phyloP scores from a whole-genome alignment of 2,797 vertebrate species.

The Chloroceryle inda region DNA sequence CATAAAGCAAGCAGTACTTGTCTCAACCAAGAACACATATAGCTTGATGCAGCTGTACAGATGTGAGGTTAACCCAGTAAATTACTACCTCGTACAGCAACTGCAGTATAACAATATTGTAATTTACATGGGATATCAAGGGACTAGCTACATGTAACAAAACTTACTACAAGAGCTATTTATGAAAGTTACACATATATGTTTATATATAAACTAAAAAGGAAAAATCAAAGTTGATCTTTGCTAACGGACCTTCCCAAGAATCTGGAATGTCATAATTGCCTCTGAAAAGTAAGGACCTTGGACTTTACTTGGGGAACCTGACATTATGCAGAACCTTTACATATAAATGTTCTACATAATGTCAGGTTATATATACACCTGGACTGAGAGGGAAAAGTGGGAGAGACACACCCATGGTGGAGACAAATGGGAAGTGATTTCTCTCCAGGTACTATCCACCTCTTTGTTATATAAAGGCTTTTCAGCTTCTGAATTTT shows the following conservation, averaged over 20 bases:
- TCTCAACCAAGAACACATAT: not conserved
- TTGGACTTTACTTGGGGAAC: not conserved
- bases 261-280: not conserved
- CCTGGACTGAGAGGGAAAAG: too few species aligned
- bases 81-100: not conserved
- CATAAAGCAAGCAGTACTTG: not conserved
- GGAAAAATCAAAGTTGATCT: not conserved
- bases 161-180: not conserved
- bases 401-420: fast-evolving
- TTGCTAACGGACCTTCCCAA: not conserved
- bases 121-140: not conserved
- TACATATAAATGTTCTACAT: not conserved
- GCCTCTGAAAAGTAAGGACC: not conserved
- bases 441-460: not conserved
- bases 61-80: not conserved
- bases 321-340: fast-evolving
- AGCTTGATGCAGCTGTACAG: not conserved
- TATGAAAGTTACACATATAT: not conserved
- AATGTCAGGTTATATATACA: fast-evolving
- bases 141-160: not conserved
- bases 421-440: not conserved
- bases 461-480: not conserved
- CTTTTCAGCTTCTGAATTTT: not conserved
- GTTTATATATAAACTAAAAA: not conserved
- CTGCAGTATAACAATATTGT: not conserved